Conservation (phyloP, 2,888 invertebrate genomes). For the Gari tellinella region DNA sequence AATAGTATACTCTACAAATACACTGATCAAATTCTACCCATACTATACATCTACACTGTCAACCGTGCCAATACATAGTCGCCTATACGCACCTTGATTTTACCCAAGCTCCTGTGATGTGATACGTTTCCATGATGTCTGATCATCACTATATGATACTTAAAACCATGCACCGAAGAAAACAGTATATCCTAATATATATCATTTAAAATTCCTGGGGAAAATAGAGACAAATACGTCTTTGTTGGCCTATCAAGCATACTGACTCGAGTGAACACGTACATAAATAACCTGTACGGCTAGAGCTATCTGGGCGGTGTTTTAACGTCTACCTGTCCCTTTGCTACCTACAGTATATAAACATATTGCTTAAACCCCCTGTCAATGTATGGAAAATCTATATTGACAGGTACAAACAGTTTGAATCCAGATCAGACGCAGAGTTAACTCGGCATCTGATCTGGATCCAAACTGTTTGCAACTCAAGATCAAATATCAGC, state of each 20-base stretch:
- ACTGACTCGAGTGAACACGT: conserved; percentile 31
- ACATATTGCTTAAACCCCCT: too few relatives aligned
- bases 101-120: conserved; percentile 35
- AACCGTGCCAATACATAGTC: too few relatives aligned
- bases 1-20: neutral
- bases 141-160: conserved; percentile 35
- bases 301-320: too few relatives aligned
- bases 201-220: conserved; percentile 25
- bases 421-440: too few relatives aligned
- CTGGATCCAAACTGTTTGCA: too few relatives aligned
- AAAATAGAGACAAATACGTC: conserved; percentile 41
- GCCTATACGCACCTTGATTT: conserved; percentile 38
- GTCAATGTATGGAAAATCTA: too few relatives aligned
- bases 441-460: too few relatives aligned
- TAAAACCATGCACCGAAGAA: conserved; percentile 27
- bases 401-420: too few relatives aligned
- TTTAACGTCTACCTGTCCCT: too few relatives aligned
- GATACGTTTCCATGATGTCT: conserved; percentile 52
- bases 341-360: too few relatives aligned
- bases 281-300: conserved; percentile 15
- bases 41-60: too few relatives aligned
- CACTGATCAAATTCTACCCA: neutral
- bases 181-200: conserved; percentile 5
- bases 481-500: too few relatives aligned
- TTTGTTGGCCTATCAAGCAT: conserved; percentile 40